Conservation (phyloP, 2,888 invertebrate species). For the Invenusta paracnida region DNA sequence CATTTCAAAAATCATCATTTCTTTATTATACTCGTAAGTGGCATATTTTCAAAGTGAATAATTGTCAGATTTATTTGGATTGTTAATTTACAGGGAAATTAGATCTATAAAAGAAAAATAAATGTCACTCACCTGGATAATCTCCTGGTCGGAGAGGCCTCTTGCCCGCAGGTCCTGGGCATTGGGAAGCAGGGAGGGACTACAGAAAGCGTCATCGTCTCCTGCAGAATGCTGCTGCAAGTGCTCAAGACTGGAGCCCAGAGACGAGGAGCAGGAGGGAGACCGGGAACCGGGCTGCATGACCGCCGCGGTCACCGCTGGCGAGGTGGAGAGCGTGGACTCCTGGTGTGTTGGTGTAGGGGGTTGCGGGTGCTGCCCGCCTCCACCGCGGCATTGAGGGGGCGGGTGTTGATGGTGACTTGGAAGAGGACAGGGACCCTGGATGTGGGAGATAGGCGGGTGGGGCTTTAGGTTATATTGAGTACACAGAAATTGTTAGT, state of each 20-base stretch:
- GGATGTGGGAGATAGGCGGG: background rate
- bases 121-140: background rate
- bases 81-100: no score
- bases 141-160: background rate
- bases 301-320: background rate
- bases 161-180: background rate
- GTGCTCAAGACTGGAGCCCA: background rate
- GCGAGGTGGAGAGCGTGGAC: background rate
- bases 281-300: background rate
- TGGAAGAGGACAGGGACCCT: background rate
- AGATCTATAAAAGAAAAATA: no score
- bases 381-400: background rate
- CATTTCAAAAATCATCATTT: no score
- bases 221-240: background rate
- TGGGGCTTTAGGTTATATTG: no score
- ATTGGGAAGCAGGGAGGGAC: background rate
- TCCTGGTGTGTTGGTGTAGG: no score
- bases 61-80: no score
- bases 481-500: no score
- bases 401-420: constrained; percentile 11
- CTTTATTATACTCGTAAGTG: no score
- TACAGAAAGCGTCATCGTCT: background rate
- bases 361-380: background rate
- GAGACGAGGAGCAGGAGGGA: background rate
- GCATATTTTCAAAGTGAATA: no score